Evolutionary conservation across 2,113 vertebrate genomes (phyloP).

Genomic region (Psittacula cyanocephala): DNA sequence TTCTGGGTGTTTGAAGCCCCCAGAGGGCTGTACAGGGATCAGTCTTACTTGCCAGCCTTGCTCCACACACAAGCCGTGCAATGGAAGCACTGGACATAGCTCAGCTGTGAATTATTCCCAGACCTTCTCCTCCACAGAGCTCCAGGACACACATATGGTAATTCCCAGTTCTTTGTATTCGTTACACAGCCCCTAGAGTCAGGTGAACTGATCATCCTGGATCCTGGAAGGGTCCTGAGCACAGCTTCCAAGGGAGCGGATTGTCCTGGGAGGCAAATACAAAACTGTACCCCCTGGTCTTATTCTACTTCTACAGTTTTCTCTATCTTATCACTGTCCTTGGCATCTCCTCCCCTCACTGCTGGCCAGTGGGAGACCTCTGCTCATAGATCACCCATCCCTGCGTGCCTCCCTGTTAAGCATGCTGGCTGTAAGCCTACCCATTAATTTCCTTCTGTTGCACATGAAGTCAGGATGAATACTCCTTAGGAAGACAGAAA

Average conservation of each 20-base stretch:
- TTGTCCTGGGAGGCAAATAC: neutral
- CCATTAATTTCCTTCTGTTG: neutral
- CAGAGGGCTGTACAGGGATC: neutral
- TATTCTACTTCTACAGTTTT: neutral
- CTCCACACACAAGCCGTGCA: neutral
- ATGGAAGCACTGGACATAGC: neutral
- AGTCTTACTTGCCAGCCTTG: neutral
- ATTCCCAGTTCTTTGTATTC: neutral
- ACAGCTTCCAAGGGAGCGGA: neutral
- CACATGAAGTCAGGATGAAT: neutral
- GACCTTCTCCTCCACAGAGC: neutral
- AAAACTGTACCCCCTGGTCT: neutral
- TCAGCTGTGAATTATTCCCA: neutral
- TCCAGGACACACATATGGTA: accelerated
- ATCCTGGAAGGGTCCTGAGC: neutral
- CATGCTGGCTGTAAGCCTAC: neutral
- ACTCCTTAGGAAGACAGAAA: neutral
- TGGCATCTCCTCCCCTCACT: neutral
- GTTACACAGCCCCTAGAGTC: neutral
- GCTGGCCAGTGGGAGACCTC: neutral
- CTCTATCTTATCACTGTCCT: neutral
- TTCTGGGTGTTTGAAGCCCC: neutral
- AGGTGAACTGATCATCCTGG: neutral
- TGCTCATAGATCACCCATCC: accelerated
- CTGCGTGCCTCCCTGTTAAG: too few relatives aligned